Evolutionary conservation across 1,140 invertebrate genomes (phyloP), one percentile per base, ranked within the genome.

Genomic region (Cephus cinctus): DNA sequence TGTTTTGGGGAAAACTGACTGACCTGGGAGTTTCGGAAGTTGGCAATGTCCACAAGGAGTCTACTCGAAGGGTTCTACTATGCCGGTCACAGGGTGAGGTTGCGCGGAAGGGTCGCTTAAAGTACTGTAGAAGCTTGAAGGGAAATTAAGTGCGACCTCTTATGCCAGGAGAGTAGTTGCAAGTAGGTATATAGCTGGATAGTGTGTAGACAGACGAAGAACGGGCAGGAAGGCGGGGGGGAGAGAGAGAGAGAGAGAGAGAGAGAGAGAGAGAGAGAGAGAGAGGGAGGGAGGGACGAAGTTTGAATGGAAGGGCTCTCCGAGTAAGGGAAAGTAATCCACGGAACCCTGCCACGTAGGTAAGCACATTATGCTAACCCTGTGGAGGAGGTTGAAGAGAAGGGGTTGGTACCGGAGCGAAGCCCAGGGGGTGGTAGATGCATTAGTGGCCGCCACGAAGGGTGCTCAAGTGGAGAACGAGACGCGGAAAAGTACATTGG

Each of bases 351-450:
- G n/a, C n/a, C n/a, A 35, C 14, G 30, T 51, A 46, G 32, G 40
- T 55, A 54, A 54, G 44, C 45, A 50, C 55, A 59, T 59, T 57
- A 59, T 49, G 42, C 57, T 55, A 59, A 59, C 38, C 38, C 52
- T n/a, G 47, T 36, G 44, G 51, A 51, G 42, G 25, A n/a, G n/a
- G n/a, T n/a, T n/a, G n/a, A n/a, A n/a, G n/a, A n/a, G n/a, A n/a
- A n/a, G n/a, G n/a, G n/a, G n/a, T n/a, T n/a, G n/a, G n/a, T n/a
- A n/a, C n/a, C n/a, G n/a, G n/a, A n/a, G n/a, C n/a, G n/a, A n/a
- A n/a, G n/a, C n/a, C n/a, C n/a, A n/a, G n/a, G n/a, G n/a, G n/a
- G n/a, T 22, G 40, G 48, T 23, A 43, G 47, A 58, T 55, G 47
- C 52, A 57, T 59, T 58, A 55, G 27, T 36, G n/a, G 12, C 20